Evolutionary conservation across 1,140 invertebrate species (phyloP).

Genomic region (Eubasilissa regina): DNA sequence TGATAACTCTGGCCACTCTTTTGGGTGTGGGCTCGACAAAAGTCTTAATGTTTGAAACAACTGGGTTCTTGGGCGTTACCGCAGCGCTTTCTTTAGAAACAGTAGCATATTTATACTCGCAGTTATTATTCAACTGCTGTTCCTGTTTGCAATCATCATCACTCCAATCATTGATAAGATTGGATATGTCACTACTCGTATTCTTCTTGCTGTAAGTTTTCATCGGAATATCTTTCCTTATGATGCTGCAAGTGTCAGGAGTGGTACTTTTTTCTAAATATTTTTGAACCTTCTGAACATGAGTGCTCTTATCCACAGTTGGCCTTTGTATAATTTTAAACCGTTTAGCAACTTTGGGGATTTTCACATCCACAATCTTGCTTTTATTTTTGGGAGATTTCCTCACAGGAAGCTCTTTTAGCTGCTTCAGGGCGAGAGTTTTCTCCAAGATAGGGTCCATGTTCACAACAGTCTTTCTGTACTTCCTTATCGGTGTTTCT

Average conservation of each 20-base stretch:
- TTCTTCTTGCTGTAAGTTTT: slow-evolving; percentile 45
- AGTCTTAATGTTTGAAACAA: slow-evolving; percentile 58
- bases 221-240: slow-evolving; percentile 15
- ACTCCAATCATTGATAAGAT: slow-evolving; percentile 51
- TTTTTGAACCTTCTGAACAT: not conserved
- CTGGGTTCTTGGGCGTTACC: slow-evolving; percentile 58
- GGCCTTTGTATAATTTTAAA: not conserved
- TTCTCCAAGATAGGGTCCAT: slow-evolving; percentile 47
- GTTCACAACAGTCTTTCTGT: not conserved
- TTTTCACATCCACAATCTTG: slow-evolving; percentile 54
- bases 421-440: slow-evolving; percentile 50
- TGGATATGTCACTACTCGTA: slow-evolving; percentile 45
- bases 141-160: slow-evolving; percentile 50
- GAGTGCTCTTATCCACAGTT: not conserved
- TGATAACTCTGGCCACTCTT: slow-evolving; percentile 74
- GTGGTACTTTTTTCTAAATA: not conserved
- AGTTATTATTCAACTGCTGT: not conserved
- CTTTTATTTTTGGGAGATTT: slow-evolving; percentile 31
- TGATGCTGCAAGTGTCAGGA: not conserved
- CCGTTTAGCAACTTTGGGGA: slow-evolving; percentile 40
- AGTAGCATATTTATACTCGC: not conserved
- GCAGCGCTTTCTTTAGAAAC: not conserved
- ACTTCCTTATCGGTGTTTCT: not conserved
- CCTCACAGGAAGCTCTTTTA: slow-evolving; percentile 48
- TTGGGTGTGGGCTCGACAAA: slow-evolving; percentile 49